Evolutionary conservation across 2,888 invertebrate species (phyloP).

Genomic region (Aleiodes testaceus): DNA sequence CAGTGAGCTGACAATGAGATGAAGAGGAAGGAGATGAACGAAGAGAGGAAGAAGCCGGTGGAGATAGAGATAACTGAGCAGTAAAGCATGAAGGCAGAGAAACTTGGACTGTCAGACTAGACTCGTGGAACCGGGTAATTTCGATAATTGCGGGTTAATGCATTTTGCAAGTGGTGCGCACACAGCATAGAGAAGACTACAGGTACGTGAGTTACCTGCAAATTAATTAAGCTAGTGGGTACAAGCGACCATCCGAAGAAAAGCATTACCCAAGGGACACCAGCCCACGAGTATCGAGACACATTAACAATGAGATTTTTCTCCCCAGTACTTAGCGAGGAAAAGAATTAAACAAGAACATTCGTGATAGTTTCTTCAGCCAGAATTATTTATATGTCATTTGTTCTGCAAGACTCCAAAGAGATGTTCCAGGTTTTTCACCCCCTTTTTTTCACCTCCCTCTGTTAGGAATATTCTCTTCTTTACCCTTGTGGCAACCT

Average conservation of each 20-base stretch:
- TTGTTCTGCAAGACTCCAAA: slow-evolving; percentile 2
- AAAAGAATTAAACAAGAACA: background rate
- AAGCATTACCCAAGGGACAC: slow-evolving; percentile 21
- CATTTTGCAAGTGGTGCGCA: slow-evolving; percentile 60
- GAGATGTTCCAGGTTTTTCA: background rate
- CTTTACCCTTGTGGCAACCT: slow-evolving; percentile 24
- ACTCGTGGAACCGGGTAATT: slow-evolving; percentile 58
- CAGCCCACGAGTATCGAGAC: slow-evolving; percentile 8
- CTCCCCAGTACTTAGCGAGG: background rate
- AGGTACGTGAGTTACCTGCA: slow-evolving; percentile 60
- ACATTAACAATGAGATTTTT: slow-evolving; percentile 15
- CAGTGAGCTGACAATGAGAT: background rate
- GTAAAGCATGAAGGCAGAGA: slow-evolving; percentile 1
- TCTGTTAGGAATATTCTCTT: slow-evolving; percentile 4
- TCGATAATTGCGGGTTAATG: slow-evolving; percentile 67
- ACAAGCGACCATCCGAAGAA: background rate
- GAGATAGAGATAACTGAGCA: slow-evolving; percentile 42
- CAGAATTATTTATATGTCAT: background rate
- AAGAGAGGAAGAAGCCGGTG: slow-evolving; percentile 41
- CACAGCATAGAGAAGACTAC: slow-evolving; percentile 58
- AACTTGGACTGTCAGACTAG: slow-evolving; percentile 43
- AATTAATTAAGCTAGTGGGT: slow-evolving; percentile 61
- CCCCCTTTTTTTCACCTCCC: slow-evolving; percentile 49
- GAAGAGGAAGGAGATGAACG: background rate
- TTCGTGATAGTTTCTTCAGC: background rate